phyloP scores from a whole-genome alignment of 64 coral and sea anemone species.

The Stichodactyla mertensii region DNA sequence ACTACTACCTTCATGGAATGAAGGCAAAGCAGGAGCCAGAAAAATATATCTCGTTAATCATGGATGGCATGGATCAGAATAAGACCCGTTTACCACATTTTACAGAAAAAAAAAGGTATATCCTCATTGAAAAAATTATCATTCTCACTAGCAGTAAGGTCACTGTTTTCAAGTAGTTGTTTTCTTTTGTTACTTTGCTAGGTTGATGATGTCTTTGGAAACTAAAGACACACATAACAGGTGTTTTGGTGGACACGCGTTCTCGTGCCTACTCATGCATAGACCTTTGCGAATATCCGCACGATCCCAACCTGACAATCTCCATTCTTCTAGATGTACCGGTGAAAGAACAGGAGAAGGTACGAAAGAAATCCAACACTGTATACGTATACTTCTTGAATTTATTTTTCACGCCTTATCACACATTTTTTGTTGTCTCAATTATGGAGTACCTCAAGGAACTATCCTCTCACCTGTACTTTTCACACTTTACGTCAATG shows the following conservation, averaged over 20 bases:
- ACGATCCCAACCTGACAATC: constrained; percentile 27
- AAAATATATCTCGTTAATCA: too few relatives aligned
- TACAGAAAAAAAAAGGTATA: neutral
- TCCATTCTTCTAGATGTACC: neutral
- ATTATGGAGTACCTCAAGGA: too few relatives aligned
- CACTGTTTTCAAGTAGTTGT: neutral
- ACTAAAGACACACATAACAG: constrained; percentile 19
- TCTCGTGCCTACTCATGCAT: neutral
- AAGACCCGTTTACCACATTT: too few relatives aligned
- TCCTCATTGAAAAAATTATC: neutral
- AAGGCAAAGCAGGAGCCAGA: neutral
- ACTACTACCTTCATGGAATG: neutral
- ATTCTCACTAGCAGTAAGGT: neutral
- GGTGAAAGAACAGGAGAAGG: constrained; percentile 7
- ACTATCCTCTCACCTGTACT: too few relatives aligned
- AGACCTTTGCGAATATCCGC: constrained; percentile 27
- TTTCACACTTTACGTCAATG: neutral
- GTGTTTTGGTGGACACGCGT: neutral
- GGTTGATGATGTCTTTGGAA: constrained; percentile 13
- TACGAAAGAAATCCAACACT: neutral
- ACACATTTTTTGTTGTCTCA: too few relatives aligned
- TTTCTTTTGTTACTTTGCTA: neutral
- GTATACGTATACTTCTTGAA: too few relatives aligned
- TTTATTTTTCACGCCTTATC: neutral
- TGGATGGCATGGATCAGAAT: too few relatives aligned